Evolutionary conservation across 2,888 invertebrate genomes (phyloP).

Genomic region (Camponotus fellah): DNA sequence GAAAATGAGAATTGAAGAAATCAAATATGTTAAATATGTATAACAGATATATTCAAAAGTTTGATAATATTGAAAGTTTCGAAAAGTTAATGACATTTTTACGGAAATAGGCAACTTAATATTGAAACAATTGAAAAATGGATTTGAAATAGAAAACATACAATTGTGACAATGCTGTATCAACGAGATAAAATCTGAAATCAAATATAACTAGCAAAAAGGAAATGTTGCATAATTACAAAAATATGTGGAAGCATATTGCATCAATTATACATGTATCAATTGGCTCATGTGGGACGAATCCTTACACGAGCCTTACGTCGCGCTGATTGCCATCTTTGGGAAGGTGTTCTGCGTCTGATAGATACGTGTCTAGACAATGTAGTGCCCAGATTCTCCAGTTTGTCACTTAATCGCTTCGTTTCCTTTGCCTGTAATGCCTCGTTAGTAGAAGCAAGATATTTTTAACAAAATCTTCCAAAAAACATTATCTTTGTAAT

Average conservation of each 20-base stretch:
- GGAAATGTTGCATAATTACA: slow-evolving; percentile 1
- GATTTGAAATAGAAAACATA: neutral
- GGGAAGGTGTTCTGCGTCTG: slow-evolving; percentile 84
- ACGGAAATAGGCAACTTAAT: neutral
- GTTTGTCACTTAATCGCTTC: slow-evolving; percentile 81
- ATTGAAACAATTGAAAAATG: neutral
- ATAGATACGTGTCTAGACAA: slow-evolving; percentile 84
- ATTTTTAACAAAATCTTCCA: slow-evolving; percentile 28
- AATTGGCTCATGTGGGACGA: slow-evolving; percentile 59
- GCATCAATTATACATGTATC: neutral
- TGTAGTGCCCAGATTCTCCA: slow-evolving; percentile 83
- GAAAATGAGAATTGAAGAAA: neutral
- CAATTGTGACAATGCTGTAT: neutral
- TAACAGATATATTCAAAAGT: neutral
- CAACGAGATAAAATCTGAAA: slow-evolving; percentile 41
- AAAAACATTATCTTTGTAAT: neutral
- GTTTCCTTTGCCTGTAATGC: slow-evolving; percentile 81
- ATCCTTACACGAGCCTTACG: slow-evolving; percentile 85
- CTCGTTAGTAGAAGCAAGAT: slow-evolving; percentile 78
- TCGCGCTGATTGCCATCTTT: slow-evolving; percentile 85
- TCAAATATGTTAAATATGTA: neutral
- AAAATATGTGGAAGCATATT: neutral
- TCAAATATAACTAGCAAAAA: slow-evolving; percentile 32
- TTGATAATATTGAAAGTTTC: neutral
- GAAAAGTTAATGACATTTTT: neutral